A percentile compares a stretch with the other conserved stretches of the same genome.
Evolutionary conservation across 2,888 invertebrate genomes (phyloP).

Genomic region (Anagyrus pseudococci): DNA sequence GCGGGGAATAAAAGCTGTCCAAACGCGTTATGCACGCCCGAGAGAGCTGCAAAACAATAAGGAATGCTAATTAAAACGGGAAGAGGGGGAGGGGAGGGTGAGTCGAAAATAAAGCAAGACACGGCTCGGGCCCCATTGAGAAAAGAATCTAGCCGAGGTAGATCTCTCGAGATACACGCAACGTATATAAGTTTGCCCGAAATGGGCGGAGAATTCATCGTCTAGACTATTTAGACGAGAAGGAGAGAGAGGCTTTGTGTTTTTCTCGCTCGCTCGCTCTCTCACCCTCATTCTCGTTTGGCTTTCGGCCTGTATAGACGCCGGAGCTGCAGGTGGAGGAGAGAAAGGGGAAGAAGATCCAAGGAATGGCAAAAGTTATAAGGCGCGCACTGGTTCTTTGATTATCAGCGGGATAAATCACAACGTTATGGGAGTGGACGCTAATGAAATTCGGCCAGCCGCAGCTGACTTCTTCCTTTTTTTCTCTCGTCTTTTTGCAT

Average conservation of each 20-base stretch:
- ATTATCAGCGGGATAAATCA: conserved; percentile 39
- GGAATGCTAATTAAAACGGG: conserved; percentile 13
- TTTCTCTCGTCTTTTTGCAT: conserved; percentile 3
- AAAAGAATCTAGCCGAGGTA: conserved; percentile 7
- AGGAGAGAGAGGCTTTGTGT: neutral
- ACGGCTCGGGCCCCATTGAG: conserved; percentile 1
- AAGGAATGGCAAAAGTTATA: conserved; percentile 23
- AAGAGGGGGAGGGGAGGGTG: conserved; percentile 1
- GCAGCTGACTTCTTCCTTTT: conserved; percentile 6
- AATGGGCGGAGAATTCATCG: conserved; percentile 38
- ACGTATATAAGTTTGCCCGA: conserved; percentile 9
- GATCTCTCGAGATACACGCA: conserved; percentile 12
- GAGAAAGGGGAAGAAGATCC: neutral
- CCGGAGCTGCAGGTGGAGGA: conserved; percentile 1
- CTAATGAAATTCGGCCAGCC: conserved; percentile 38
- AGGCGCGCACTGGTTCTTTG: conserved; percentile 28
- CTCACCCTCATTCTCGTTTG: neutral
- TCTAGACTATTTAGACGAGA: conserved; percentile 37
- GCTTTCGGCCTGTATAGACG: neutral
- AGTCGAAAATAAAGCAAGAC: neutral
- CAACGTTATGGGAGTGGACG: conserved; percentile 24
- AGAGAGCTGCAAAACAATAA: neutral
- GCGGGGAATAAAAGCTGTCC: neutral
- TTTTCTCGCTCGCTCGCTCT: conserved; percentile 8
- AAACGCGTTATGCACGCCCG: no score